These are phyloP conservation scores for Columba guinea DNA, from an alignment of 2,797 vertebrate genomes.

Conservation along the genomic window DNA sequence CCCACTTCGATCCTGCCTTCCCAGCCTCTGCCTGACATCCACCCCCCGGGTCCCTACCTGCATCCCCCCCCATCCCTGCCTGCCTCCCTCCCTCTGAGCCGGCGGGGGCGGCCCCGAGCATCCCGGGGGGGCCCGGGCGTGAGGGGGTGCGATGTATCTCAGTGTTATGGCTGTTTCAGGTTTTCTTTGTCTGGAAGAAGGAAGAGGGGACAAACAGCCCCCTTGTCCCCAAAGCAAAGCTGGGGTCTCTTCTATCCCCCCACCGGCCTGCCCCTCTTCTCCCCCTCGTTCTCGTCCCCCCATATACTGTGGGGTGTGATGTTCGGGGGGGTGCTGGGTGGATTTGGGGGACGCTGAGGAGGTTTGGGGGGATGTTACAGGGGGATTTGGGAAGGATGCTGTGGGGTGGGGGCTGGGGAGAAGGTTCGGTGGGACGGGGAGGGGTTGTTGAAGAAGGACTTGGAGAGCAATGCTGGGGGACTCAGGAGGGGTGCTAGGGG, in stretches of 20 bases:
- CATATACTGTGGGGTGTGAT: fast-evolving
- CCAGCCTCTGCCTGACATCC: too few relatives aligned
- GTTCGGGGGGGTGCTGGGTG: not conserved
- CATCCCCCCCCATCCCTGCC: too few relatives aligned
- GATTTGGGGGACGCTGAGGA: not conserved
- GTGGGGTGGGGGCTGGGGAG: not conserved
- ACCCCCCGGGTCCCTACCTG: too few relatives aligned
- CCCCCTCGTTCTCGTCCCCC: too few relatives aligned
- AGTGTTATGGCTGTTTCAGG: fast-evolving
- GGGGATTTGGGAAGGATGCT: not conserved
- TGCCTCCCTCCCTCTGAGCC: not conserved
- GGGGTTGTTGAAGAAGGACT: not conserved
- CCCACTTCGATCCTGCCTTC: too few relatives aligned
- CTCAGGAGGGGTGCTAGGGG: not conserved
- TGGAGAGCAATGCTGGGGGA: not conserved
- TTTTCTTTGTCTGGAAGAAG: not conserved
- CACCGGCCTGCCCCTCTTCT: not conserved
- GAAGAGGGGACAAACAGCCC: not conserved
- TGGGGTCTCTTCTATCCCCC: not conserved
- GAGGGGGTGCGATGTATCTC: too few relatives aligned
- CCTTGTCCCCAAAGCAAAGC: not conserved
- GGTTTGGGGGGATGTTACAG: not conserved
- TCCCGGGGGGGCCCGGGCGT: not conserved
- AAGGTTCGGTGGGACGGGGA: not conserved
- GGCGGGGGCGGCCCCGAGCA: not conserved